Evolutionary conservation across 2,888 invertebrate genomes (phyloP), one percentile per base, ranked within the genome.

Genomic region (Agonopterix alstromeriana): DNA sequence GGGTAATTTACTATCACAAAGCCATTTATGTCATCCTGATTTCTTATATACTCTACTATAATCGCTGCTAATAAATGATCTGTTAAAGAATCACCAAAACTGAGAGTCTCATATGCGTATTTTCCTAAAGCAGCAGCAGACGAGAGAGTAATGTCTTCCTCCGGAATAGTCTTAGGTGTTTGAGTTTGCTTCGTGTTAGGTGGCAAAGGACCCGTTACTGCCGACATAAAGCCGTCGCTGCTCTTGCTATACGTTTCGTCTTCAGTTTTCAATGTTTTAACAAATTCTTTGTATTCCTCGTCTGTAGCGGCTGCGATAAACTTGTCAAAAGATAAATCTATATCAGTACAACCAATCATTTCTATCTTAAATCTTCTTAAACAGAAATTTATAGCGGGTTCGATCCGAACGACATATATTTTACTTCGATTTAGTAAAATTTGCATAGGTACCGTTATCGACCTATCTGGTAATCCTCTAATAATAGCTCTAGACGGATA

Each of bases 1-100:
- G 93, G 93, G 63, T 90, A 93, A 67, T 93, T 92, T 42, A 93
- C 72, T 44, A 93, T 76, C n/a, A 90, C 91, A 87, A 92, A 93
- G 4, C 92, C 92, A 11, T 84, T 64, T 40, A 90, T 81, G 42
- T 86, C 69, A 1, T 64, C 49, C 51, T 90, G 73, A 36, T 76
- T 78, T 65, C 90, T 90, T 11, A 93, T 66, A 61, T 92, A 93
- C 61, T 92, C 92, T 1, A 92, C 78, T 53, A 93, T 74, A 75
- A 91, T 91, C 17, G 90, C 87, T 4, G 90, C 82, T 41, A 91
- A 53, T 35, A 93, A 73, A 60, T 89, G 77, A 66, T 92, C 91
- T 17, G 89, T 83, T 49, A 92, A 67, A 35, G 85, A 73, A 46
- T 90, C 80, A 4, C 93, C 93, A 49, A 79, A 67, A 51, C 77